Conservation (phyloP, 2,888 invertebrate species). For the Tetanocera ferruginea region DNA sequence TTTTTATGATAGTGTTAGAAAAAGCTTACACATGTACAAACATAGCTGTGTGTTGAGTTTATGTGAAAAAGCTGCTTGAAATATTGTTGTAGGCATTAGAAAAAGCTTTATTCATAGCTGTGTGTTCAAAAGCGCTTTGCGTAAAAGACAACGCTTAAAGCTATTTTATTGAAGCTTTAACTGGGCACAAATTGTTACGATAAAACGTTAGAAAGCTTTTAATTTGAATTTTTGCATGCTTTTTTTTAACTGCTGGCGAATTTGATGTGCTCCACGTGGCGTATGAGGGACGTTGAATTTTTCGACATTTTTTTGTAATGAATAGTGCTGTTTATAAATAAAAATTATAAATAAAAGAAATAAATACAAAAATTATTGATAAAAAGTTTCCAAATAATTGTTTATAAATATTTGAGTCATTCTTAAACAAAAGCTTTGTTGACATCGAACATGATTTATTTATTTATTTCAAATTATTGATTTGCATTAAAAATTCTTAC, state of each 20-base stretch:
- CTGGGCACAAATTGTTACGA: neutral
- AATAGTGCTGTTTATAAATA: neutral
- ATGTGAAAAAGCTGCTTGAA: neutral
- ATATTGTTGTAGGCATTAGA: too few species aligned
- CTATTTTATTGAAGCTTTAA: neutral
- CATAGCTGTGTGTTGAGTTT: neutral
- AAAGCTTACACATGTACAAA: neutral
- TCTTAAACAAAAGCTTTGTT: too few species aligned
- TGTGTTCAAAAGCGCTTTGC: neutral
- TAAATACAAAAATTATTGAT: too few species aligned
- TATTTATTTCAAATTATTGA: too few species aligned
- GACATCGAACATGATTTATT: too few species aligned
- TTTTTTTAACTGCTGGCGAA: neutral
- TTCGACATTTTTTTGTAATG: neutral
- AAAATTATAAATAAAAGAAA: too few species aligned
- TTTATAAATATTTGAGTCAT: too few species aligned
- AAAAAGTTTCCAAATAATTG: too few species aligned
- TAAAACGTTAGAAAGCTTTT: slow-evolving; percentile 17
- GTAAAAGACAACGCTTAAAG: too few species aligned
- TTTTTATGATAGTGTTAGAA: neutral
- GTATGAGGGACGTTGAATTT: neutral
- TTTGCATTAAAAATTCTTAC: too few species aligned
- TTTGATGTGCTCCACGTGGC: neutral
- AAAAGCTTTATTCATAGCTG: neutral
- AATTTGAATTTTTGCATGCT: neutral